Base-by-base conservation (phyloP, 2,888 invertebrate genomes). In the Cremastobaeus sp. region DNA sequence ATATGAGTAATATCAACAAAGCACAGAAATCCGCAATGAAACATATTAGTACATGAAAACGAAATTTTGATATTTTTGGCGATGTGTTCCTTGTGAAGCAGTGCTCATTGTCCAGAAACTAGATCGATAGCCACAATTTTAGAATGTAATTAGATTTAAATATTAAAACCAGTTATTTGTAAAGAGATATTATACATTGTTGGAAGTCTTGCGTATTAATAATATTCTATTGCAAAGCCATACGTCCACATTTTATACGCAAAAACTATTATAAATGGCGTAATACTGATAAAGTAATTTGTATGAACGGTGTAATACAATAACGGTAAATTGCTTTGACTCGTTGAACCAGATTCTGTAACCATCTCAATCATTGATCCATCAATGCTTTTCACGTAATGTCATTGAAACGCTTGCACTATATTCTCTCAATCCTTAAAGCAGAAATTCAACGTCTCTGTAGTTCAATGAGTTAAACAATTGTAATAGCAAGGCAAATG, bases 171-270 rank as follows among this genome's bases (percentile, higher is more conserved):
- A 66, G 39, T 66, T 66, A 55, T 66, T 55, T 54, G 39, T 54
- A 45, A 30, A 66, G 55, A 55, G 39, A 48, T 47, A 55, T 32
- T 66, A 66, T 66, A 66, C 30, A 66, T 32, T 55, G 65, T 65
- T 65, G 45, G 37, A 39, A 65, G 47, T 65, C 55, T 55, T 47
- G 21, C 21, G 47, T 65, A 55, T 65, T 47, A 55, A 55, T 32
- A 30, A 37, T 39, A 65, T 65, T 47, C 65, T 65, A 65, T 47
- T 65, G 47, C 55, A 65, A 15, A 54, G 55, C 20, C 65, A 65
- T 37, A 65, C 65, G 65, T 65, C 65, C 65, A 65, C 37, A 28
- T 65, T 65, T 65, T 65, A 54, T 65, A 65, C 35, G 45, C 37
- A 15, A 65, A 65, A 45, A 45, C 25, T 45, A 17, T 65, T 54